Percentiles rank a stretch among this genome's conserved stretches.
Conservation (phyloP, 2,888 invertebrate species). For the Rhamphomyia laevipes region DNA sequence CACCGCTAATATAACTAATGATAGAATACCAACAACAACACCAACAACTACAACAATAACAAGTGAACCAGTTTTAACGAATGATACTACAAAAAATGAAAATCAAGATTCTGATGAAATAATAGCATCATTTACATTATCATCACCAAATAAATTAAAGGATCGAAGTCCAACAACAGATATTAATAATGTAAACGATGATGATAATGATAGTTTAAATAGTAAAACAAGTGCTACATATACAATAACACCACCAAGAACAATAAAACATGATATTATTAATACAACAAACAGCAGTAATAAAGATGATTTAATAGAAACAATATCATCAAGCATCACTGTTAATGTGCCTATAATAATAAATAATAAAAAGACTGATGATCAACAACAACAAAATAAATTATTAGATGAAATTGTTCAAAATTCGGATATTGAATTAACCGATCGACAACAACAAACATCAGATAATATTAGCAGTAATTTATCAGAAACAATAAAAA, state of each 20-base stretch:
- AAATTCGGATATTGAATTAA: conserved; percentile 41
- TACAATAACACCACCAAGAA: conserved; percentile 14
- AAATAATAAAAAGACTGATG: conserved; percentile 8
- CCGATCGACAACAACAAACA: conserved; percentile 30
- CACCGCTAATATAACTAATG: conserved; percentile 26
- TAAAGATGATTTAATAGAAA: background rate
- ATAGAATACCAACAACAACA: conserved; percentile 13
- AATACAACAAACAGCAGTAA: background rate
- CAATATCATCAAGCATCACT: conserved; percentile 5
- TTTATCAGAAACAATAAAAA: conserved; percentile 21
- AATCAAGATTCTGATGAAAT: conserved; percentile 11
- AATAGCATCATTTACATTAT: conserved; percentile 17
- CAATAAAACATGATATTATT: background rate
- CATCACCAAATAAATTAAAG: conserved; percentile 10
- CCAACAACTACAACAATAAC: background rate
- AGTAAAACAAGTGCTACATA: conserved; percentile 13
- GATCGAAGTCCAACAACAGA: background rate
- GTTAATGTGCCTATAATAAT: conserved; percentile 13
- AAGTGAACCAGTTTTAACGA: conserved; percentile 1
- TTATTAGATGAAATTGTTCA: conserved; percentile 15
- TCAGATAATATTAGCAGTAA: conserved; percentile 26
- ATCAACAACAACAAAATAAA: conserved; percentile 5
- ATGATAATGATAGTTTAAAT: conserved; percentile 7
- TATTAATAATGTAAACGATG: conserved; percentile 2
- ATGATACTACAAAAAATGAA: background rate